These are phyloP conservation scores for Clunio marinus DNA, from an alignment of 2,888 invertebrate species.

Conservation along the genomic window DNA sequence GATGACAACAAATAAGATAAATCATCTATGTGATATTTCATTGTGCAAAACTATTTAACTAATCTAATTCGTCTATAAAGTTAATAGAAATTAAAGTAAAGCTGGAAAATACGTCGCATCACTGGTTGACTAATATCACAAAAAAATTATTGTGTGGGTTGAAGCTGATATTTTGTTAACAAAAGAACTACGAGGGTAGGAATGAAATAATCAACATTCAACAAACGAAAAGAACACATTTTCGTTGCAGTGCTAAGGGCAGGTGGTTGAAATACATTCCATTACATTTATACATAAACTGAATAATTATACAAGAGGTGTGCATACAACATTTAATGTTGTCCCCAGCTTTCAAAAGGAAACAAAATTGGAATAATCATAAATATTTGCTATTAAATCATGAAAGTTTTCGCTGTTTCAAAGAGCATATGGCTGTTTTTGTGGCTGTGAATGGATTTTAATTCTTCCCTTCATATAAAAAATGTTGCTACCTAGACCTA, in stretches of 20 bases:
- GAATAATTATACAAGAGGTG: conserved; percentile 14
- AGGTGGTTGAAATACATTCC: conserved; percentile 13
- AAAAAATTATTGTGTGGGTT: background rate
- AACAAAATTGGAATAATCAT: conserved; percentile 8
- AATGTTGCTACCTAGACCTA: too few relatives aligned
- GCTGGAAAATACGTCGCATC: background rate
- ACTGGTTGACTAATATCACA: background rate
- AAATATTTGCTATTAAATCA: conserved; percentile 14
- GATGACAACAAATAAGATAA: background rate
- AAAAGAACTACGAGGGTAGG: background rate
- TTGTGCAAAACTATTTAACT: too few relatives aligned
- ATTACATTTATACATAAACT: background rate
- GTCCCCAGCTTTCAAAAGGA: background rate
- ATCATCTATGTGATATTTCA: too few relatives aligned
- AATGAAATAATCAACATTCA: background rate
- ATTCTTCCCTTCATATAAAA: background rate
- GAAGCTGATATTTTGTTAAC: background rate
- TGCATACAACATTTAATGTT: background rate
- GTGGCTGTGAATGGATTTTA: too few relatives aligned
- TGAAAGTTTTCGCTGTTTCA: background rate
- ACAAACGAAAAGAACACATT: background rate
- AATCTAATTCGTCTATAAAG: too few relatives aligned
- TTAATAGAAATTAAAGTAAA: too few relatives aligned
- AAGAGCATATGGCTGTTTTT: background rate
- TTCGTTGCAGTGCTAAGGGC: conserved; percentile 12